These are phyloP conservation scores for Diplogasteroides magnus DNA, from an alignment of 1,140 invertebrate species.

Conservation along the genomic window DNA sequence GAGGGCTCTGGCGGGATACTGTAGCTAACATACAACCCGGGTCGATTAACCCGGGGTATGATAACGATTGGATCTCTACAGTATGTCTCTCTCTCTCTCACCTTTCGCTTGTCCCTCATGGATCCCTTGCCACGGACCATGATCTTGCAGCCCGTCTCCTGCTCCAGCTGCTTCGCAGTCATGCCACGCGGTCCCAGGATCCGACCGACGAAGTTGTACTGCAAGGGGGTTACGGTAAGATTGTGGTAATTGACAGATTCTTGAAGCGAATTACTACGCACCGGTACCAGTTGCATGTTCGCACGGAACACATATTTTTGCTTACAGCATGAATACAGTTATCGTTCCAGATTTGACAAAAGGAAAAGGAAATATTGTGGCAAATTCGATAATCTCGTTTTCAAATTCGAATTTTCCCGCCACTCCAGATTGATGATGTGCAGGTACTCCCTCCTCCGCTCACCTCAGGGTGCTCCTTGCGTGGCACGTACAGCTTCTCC, in stretches of 20 bases:
- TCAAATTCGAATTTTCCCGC: too few species aligned
- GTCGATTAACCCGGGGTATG: neutral
- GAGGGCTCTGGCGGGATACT: neutral
- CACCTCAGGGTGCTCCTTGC: conserved; percentile 92
- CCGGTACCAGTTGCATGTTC: neutral
- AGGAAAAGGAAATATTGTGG: too few species aligned
- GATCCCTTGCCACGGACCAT: conserved; percentile 99
- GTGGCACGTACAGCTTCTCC: conserved; percentile 98
- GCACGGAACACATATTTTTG: neutral
- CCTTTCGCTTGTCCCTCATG: conserved; percentile 99
- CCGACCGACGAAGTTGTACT: conserved; percentile 99
- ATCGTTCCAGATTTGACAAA: too few species aligned
- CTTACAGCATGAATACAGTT: too few species aligned
- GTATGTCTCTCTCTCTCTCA: conserved; percentile 55
- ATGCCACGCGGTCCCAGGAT: conserved; percentile 97
- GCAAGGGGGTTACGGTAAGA: conserved; percentile 60
- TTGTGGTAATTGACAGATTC: neutral
- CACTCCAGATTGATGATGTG: too few species aligned
- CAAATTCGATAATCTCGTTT: too few species aligned
- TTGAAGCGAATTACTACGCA: neutral
- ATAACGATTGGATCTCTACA: neutral
- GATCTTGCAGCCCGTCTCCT: conserved; percentile 99
- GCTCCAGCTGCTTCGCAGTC: conserved; percentile 98
- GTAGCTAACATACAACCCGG: neutral
- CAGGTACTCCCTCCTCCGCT: too few species aligned